These are phyloP conservation scores for Acanthosepion pharaonis DNA, from an alignment of 2,888 invertebrate species.

Conservation along the genomic window DNA sequence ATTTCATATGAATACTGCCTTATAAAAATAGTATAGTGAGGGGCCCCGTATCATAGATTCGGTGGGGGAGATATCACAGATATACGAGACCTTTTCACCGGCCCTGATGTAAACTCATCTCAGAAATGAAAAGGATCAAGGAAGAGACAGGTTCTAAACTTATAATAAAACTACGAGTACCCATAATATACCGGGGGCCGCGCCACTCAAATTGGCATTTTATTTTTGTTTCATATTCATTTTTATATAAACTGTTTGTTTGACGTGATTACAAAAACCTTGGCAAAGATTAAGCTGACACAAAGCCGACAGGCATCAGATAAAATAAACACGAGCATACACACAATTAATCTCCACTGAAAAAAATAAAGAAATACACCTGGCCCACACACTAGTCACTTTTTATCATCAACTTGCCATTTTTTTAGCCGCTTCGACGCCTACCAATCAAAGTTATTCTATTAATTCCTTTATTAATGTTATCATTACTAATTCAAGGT, in stretches of 20 bases:
- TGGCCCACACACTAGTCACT: not conserved
- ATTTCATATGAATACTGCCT: no score
- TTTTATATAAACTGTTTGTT: not conserved
- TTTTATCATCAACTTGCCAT: not conserved
- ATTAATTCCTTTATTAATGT: not conserved
- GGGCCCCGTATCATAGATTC: no score
- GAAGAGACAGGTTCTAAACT: not conserved
- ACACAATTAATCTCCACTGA: not conserved
- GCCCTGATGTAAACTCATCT: no score
- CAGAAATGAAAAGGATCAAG: no score
- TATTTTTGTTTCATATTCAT: not conserved
- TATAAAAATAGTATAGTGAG: no score
- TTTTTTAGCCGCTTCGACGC: not conserved
- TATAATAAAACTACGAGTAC: not conserved
- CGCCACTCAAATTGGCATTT: not conserved
- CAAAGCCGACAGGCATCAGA: not conserved
- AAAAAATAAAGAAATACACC: not conserved
- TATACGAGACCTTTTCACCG: no score
- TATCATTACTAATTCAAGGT: not conserved
- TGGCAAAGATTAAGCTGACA: not conserved
- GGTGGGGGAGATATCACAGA: no score
- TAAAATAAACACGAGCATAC: not conserved
- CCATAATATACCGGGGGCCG: not conserved
- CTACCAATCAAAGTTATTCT: not conserved
- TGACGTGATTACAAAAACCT: not conserved